A percentile compares a stretch with the other conserved stretches of the same genome.
phyloP scores from a whole-genome alignment of 2,797 vertebrate species.

The Lindbergichthys nudifrons region DNA sequence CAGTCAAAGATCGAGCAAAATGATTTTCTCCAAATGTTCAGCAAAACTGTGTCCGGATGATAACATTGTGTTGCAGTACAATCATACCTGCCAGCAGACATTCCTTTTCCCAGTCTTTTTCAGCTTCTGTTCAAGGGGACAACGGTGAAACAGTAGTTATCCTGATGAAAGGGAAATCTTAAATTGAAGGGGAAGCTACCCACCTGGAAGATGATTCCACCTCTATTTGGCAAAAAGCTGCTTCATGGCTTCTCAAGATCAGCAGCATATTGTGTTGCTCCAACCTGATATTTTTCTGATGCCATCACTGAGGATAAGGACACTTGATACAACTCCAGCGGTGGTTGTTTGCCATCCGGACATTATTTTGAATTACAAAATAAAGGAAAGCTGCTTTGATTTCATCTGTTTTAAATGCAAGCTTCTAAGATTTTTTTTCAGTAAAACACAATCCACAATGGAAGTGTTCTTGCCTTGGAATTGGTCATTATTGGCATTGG shows the following conservation, averaged over 20 bases:
- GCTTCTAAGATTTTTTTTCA: background rate
- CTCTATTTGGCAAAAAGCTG: slow-evolving; percentile 40
- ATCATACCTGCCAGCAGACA: slow-evolving; percentile 81
- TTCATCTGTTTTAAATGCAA: slow-evolving; percentile 42
- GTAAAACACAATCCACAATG: slow-evolving; percentile 38
- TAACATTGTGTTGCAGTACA: slow-evolving; percentile 88
- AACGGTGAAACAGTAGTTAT: slow-evolving; percentile 63
- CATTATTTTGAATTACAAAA: slow-evolving; percentile 35
- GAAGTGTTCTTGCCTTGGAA: slow-evolving; percentile 19
- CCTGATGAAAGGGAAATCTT: slow-evolving; percentile 66
- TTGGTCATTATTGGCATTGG: slow-evolving; percentile 51
- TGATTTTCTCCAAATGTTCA: slow-evolving; percentile 93
- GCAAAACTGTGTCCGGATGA: slow-evolving; percentile 93
- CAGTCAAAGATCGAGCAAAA: slow-evolving; percentile 93
- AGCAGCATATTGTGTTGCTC: slow-evolving; percentile 44
- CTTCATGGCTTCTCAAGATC: slow-evolving; percentile 42
- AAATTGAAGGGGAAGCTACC: slow-evolving; percentile 59
- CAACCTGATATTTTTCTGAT: slow-evolving; percentile 50
- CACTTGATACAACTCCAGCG: slow-evolving; percentile 45
- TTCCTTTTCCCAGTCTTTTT: slow-evolving; percentile 54
- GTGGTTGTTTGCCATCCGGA: slow-evolving; percentile 32
- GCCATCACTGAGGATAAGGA: slow-evolving; percentile 42
- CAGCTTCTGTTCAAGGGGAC: slow-evolving; percentile 60
- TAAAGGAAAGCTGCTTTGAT: slow-evolving; percentile 27
- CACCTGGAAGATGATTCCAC: slow-evolving; percentile 60